Base-by-base conservation (phyloP, 1,140 invertebrate species). In the Caerostris darwini region DNA sequence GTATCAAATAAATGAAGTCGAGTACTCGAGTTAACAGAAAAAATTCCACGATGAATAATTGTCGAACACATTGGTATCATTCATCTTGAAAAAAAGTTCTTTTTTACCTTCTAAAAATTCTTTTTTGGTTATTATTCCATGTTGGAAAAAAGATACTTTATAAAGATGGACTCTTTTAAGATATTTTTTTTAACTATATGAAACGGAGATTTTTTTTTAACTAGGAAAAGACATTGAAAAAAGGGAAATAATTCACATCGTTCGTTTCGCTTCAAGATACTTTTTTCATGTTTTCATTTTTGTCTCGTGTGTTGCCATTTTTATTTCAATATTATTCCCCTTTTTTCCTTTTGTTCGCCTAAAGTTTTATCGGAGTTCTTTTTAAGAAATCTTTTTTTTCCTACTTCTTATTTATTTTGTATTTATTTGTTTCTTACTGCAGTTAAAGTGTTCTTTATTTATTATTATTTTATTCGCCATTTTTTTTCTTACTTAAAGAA, bases 291-390 rank as follows among this genome's bases (percentile, higher is more conserved):
- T 4, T n/a, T 77, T 81, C 69, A 87, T 87, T 71, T 81, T 86
- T 61, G 12, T 17, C 58, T 69, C 86, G n/a, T 93, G 5, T 77
- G 58, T 82, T 57, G 59, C 82, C 19, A 58, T 93, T 90, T 86
- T 93, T 93, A 71, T 86, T 93, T 56, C 61, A 17, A 86, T 34
- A 50, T 77, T 57, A 6, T 50, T 64, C 8, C 64, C 5, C 5
- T 83, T 53, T 67, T 64, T 12, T 77, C 50, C 64, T 61, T 71
- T 87, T 93, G 82, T 93, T 93, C 86, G 64, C 5, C 71, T 59
- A 34, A 71, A 86, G 82, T 93, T 93, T 93, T 93, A 93, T 93
- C 91, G 81, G 71, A 59, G 12, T 34, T 86, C 61, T 93, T 93
- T 93, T 82, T 83, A 34, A 14, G 77, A 57, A n/a, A 64, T 64